Percentiles rank a stretch among this genome's conserved stretches.
phyloP scores from a whole-genome alignment of 2,113 vertebrate genomes.

The Triplophysa tibetana region DNA sequence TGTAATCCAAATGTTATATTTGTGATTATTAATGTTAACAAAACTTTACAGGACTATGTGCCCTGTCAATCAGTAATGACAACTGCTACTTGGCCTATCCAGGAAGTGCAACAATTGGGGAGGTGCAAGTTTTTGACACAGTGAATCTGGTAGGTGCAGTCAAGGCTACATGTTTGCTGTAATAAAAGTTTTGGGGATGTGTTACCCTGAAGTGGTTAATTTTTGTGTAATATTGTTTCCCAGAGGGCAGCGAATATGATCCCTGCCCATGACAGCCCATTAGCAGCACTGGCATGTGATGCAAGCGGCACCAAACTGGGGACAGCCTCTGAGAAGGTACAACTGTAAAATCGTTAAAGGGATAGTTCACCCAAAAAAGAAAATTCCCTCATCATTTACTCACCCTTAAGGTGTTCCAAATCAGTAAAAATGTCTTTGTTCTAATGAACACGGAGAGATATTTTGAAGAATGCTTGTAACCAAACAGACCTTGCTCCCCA shows the following conservation, averaged over 20 bases:
- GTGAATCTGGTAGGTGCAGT: constrained; percentile 87
- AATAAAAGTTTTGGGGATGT: neutral
- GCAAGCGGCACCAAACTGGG: constrained; percentile 93
- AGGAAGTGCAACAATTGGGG: constrained; percentile 94
- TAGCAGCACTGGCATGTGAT: constrained; percentile 95
- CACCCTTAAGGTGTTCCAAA: too few relatives aligned
- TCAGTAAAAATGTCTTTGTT: too few relatives aligned
- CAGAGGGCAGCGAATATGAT: constrained; percentile 99
- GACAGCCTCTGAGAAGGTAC: constrained; percentile 97
- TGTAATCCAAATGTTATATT: neutral
- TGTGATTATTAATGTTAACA: neutral
- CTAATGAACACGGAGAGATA: too few relatives aligned
- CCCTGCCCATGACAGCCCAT: constrained; percentile 95
- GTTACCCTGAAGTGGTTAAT: neutral
- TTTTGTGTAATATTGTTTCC: neutral
- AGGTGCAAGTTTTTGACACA: constrained; percentile 98
- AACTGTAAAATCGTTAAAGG: too few relatives aligned
- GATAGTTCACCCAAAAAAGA: too few relatives aligned
- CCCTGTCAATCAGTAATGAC: constrained; percentile 96
- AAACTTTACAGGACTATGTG: constrained; percentile 75
- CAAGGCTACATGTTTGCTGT: neutral
- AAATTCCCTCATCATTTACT: too few relatives aligned
- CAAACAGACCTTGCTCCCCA: too few relatives aligned
- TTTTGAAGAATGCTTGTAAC: too few relatives aligned
- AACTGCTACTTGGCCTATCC: constrained; percentile 98